A percentile compares a stretch with the other conserved stretches of the same genome.
Conservation (phyloP, 1,140 invertebrate species). For the Hermetia illucens region DNA sequence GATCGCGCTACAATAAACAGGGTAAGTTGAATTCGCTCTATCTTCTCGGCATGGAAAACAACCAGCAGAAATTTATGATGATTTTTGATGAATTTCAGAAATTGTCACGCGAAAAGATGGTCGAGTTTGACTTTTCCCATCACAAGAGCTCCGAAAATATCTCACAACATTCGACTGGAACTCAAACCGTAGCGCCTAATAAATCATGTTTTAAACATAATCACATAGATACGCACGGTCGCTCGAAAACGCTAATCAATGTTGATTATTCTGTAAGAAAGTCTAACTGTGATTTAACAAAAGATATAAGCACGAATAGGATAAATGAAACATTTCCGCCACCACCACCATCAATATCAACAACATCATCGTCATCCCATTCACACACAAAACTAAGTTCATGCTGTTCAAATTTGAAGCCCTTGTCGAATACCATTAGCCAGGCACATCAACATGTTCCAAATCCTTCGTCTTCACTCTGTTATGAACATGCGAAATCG, state of each 20-base stretch:
- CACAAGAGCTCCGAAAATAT: constrained; percentile 28
- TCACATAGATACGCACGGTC: constrained; percentile 1
- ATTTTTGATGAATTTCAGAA: constrained; percentile 10
- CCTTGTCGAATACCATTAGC: too few species aligned
- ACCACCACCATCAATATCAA: not conserved
- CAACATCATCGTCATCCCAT: not conserved
- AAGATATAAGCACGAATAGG: constrained; percentile 2
- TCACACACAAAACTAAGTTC: too few species aligned
- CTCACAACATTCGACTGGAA: too few species aligned
- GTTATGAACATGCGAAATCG: too few species aligned
- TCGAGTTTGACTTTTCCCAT: constrained; percentile 30
- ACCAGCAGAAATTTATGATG: not conserved
- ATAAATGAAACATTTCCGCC: constrained; percentile 2
- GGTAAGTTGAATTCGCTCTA: constrained; percentile 1
- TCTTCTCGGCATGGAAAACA: not conserved
- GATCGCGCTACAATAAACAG: constrained; percentile 10
- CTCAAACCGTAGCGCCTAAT: constrained; percentile 16
- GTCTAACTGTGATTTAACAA: not conserved
- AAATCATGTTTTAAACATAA: constrained; percentile 22
- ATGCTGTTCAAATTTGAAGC: too few species aligned
- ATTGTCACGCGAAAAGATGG: constrained; percentile 24
- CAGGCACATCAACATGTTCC: too few species aligned
- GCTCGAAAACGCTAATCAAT: not conserved
- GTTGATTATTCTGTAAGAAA: constrained; percentile 2
- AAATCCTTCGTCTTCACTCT: too few species aligned